Evolutionary conservation across 2,888 invertebrate species (phyloP), one percentile per base, ranked within the genome.

Genomic region (Strigamia transsilvanica): DNA sequence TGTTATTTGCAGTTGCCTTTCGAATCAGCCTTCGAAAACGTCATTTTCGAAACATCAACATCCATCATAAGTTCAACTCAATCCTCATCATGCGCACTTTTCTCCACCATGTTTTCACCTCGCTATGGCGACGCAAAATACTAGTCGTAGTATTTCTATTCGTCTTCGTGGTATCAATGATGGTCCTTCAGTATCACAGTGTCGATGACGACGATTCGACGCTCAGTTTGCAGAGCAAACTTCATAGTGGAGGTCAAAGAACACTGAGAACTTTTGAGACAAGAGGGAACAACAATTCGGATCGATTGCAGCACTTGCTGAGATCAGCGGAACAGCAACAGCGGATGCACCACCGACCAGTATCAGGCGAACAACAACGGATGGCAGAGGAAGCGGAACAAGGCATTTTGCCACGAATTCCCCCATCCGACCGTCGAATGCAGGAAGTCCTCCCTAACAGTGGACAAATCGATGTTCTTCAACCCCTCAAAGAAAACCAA

Each of bases 131-230:
- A 81, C 77, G 83, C 18, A 79, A 77, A 77, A 51, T 80, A 10
- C 27, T 81, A 3, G 80, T 82, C 4, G 32, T 83, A 32, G 15
- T 80, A 21, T 27, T 80, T n/a, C 21, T 83, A 13, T 42, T 73
- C 51, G 61, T 66, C 9, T 51, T 82, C 18, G 82, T 83, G 0
- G 82, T 83, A 7, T 46, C 83, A 10, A 73, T 83, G 79, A 42
- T 83, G n/a, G n/a, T 83, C 7, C 23, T 83, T 21, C 83, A 83
- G 80, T 83, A 83, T n/a, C 79, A 82, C 73, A 83, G 42, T 23
- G 82, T 83, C 18, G 79, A 83, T n/a, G 82, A 73, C 10, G 82
- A 81, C 15, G 56, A 46, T 38, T 18, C 41, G 21, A 27, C 61
- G 23, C 32, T 27, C 12, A 42, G 32, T 46, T 21, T 51, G n/a